Evolutionary conservation across 2,113 vertebrate genomes (phyloP).

Genomic region (Felis chaus): DNA sequence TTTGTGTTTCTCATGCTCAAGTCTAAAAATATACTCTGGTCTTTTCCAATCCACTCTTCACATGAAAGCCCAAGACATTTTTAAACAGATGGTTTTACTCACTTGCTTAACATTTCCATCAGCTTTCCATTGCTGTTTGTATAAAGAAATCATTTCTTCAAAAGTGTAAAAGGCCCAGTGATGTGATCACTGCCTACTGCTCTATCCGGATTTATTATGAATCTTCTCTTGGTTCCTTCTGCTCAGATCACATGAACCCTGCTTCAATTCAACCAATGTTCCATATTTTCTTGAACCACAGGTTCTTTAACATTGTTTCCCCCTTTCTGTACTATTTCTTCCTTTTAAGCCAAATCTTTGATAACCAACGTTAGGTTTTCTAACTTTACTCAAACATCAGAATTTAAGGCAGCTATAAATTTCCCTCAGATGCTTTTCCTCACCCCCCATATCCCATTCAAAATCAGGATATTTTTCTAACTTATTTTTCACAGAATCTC

Average conservation of each 20-base stretch:
- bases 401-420: neutral
- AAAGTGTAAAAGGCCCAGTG: neutral
- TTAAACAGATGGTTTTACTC: neutral
- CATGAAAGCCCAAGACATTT: neutral
- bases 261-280: neutral
- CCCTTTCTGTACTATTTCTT: neutral
- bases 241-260: neutral
- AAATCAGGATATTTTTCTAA: neutral
- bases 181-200: neutral
- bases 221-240: neutral
- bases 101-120: neutral
- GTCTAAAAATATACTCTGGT: neutral
- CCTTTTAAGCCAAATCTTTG: neutral
- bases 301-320: neutral
- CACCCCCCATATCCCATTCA: neutral
- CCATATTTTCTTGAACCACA: neutral
- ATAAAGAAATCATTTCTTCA: neutral
- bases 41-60: neutral
- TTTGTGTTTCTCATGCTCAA: neutral
- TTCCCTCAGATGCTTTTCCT: neutral
- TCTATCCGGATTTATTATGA: neutral
- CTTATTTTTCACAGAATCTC: neutral
- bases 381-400: neutral
- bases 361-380: neutral
- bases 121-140: neutral